These are phyloP conservation scores for Tipula helvola DNA, from an alignment of 2,888 invertebrate genomes.

Conservation along the genomic window DNA sequence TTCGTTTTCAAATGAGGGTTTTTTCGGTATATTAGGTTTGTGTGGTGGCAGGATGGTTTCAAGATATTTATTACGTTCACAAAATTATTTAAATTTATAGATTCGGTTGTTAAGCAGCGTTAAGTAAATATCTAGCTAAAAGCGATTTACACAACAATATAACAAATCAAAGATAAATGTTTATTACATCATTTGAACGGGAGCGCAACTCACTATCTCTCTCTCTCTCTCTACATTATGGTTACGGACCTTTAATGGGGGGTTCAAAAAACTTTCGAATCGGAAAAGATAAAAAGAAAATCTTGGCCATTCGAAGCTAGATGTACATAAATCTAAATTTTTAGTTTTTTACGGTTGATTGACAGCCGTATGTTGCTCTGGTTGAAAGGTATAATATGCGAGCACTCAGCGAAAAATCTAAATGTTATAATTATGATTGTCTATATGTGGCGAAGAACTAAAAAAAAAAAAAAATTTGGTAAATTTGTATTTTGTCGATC, in stretches of 20 bases:
- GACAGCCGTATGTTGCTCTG: slow-evolving; percentile 6
- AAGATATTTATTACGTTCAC: not conserved
- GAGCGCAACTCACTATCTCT: not conserved
- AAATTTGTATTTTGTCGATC: not conserved
- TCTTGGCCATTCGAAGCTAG: not conserved
- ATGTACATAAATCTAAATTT: not conserved
- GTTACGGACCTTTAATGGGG: not conserved
- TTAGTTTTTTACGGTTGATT: not conserved
- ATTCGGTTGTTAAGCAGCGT: not conserved
- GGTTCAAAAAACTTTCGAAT: not conserved
- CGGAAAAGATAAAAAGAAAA: not conserved
- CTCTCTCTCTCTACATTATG: not conserved
- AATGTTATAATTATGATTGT: slow-evolving; percentile 7
- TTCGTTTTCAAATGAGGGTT: not conserved
- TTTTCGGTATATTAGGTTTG: not conserved
- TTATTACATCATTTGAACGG: not conserved
- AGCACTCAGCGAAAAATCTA: slow-evolving; percentile 5
- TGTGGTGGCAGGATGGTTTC: not conserved
- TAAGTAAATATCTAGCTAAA: not conserved
- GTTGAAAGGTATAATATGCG: not conserved
- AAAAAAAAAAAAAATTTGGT: not conserved
- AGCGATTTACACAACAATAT: not conserved
- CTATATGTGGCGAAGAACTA: not conserved
- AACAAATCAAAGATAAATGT: not conserved
- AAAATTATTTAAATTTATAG: slow-evolving; percentile 4